phyloP scores from a whole-genome alignment of 2,113 vertebrate genomes.

The Tetrax tetrax region DNA sequence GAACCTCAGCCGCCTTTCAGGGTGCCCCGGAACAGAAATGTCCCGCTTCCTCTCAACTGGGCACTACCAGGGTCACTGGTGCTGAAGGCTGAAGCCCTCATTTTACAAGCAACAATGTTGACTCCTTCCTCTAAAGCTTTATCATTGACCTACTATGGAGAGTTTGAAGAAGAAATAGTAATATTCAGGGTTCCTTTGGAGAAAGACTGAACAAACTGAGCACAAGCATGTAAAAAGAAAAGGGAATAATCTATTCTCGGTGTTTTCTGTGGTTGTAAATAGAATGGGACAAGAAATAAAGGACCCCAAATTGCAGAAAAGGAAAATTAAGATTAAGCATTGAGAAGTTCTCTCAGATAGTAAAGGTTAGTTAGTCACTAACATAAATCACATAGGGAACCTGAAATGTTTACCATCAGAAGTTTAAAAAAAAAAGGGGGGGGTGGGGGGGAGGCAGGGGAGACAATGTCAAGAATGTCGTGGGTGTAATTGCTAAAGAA shows the following conservation, averaged over 20 bases:
- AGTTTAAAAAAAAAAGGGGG: background rate
- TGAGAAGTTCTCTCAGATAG: background rate
- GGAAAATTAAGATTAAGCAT: background rate
- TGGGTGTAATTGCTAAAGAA: background rate
- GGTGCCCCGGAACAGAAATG: background rate
- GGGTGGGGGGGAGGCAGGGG: too few relatives aligned
- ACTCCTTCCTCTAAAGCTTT: background rate
- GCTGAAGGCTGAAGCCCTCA: background rate
- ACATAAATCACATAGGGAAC: background rate
- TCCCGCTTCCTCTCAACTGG: background rate
- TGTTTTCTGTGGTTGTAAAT: background rate
- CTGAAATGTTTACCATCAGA: background rate
- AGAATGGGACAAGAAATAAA: background rate
- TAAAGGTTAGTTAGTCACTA: background rate
- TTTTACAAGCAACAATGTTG: background rate
- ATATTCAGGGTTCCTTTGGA: background rate
- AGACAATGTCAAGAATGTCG: background rate
- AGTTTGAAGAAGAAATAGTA: background rate
- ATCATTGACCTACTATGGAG: background rate
- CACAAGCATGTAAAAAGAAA: background rate
- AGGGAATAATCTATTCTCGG: background rate
- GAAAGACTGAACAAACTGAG: background rate
- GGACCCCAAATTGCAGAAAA: background rate
- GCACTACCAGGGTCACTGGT: accelerated
- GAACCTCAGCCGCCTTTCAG: background rate